Base-by-base conservation (phyloP, 2,888 invertebrate genomes). In the Neoaliturus tenellus region DNA sequence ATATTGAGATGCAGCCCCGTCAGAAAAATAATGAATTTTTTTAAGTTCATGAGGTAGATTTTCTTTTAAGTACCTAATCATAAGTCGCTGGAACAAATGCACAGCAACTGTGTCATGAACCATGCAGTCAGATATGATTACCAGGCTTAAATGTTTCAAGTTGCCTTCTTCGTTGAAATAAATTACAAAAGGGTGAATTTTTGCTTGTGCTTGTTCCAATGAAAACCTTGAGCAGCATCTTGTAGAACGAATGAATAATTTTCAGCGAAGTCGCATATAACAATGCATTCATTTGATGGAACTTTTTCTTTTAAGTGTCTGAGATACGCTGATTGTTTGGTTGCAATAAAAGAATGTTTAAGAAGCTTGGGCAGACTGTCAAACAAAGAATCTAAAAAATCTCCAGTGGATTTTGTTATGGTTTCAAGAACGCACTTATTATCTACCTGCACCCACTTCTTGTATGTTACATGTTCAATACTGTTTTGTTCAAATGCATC, bases 401-500 rank as follows among this genome's bases (percentile, higher is more conserved):
- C n/a, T n/a, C n/a, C n/a, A n/a, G n/a, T n/a, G n/a, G n/a, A n/a
- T n/a, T n/a, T n/a, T n/a, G n/a, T n/a, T n/a, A n/a, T n/a, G n/a
- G n/a, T n/a, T n/a, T n/a, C n/a, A n/a, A n/a, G n/a, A n/a, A n/a
- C n/a, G n/a, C n/a, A 12, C 5, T 6, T 10, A 17, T 51, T 51
- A n/a, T n/a, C n/a, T n/a, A n/a, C n/a, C n/a, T n/a, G n/a, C n/a
- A n/a, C n/a, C n/a, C n/a, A n/a, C n/a, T n/a, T 51, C n/a, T 51
- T 17, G 51, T 51, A 10, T n/a, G 35, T 67, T 28, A 83, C 33
- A 33, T 62, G 44, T 14, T 41, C 80, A 69, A 23, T 31, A 48
- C 80, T 67, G 20, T 31, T 67, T 2, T 67, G 80, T 3, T 80
- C 39, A 83, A 80, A 83, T 33, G 80, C 83, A n/a, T 83, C 83